Conservation (phyloP, 2,888 invertebrate genomes). For the Epinotia brunnichana region DNA sequence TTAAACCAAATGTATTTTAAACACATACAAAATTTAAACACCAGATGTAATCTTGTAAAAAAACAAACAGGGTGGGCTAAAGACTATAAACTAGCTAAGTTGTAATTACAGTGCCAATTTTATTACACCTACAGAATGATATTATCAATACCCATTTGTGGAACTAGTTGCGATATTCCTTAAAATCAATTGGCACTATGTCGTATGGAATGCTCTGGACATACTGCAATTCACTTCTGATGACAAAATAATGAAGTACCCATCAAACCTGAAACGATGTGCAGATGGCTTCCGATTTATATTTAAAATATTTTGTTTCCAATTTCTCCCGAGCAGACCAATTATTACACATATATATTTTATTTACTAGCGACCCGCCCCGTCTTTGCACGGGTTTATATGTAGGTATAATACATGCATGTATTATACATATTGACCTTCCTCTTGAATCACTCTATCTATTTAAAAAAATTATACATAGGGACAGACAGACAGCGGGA, state of each 20-base stretch:
- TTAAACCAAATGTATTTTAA: neutral
- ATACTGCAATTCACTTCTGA: neutral
- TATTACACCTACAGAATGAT: constrained; percentile 23
- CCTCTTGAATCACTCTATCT: too few species aligned
- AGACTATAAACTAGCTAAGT: constrained; percentile 11
- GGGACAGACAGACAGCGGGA: too few species aligned
- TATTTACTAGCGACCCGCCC: too few species aligned
- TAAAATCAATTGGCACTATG: neutral
- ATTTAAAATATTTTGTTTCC: constrained; percentile 6
- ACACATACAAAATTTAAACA: neutral
- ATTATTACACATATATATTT: neutral
- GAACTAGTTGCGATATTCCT: constrained; percentile 17
- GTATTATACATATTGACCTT: too few species aligned
- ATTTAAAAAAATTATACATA: too few species aligned
- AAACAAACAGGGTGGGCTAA: constrained; percentile 13
- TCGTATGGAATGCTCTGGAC: neutral
- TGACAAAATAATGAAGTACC: neutral
- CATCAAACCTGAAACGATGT: constrained; percentile 16
- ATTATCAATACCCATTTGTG: constrained; percentile 24
- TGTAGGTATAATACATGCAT: too few species aligned
- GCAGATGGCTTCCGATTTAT: constrained; percentile 37
- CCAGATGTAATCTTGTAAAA: constrained; percentile 9
- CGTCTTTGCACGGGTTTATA: too few species aligned
- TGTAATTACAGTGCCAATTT: constrained; percentile 22
- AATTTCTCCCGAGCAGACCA: neutral